Percentiles rank a stretch among this genome's conserved stretches.
phyloP scores from a whole-genome alignment of 2,797 vertebrate genomes.

The Melanitta fusca region DNA sequence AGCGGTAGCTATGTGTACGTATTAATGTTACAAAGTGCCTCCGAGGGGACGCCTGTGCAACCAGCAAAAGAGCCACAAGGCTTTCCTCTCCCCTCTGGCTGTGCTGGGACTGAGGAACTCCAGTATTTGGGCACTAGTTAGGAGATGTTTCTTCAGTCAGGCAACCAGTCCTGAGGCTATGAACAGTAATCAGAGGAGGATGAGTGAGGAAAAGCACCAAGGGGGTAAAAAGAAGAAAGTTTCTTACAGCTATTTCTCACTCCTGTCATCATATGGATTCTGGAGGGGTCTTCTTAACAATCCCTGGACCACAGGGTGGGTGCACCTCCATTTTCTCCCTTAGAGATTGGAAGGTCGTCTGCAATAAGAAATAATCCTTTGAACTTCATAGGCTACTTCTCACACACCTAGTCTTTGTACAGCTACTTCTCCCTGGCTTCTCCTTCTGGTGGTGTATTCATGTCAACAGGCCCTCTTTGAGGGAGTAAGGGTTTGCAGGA shows the following conservation, averaged over 20 bases:
- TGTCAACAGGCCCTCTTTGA: neutral
- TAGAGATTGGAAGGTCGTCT: neutral
- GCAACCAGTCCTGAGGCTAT: neutral
- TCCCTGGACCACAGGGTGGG: neutral
- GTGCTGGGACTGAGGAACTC: neutral
- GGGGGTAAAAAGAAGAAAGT: neutral
- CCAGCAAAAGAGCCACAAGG: conserved; percentile 55
- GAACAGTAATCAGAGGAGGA: neutral
- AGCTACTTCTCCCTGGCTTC: neutral
- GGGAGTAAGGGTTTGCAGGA: neutral
- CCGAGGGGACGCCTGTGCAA: neutral
- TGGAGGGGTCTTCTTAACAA: neutral
- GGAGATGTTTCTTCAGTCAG: neutral
- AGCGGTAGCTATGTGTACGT: neutral
- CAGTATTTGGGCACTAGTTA: neutral
- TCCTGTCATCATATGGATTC: neutral
- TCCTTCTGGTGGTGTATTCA: neutral
- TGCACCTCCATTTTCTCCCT: neutral
- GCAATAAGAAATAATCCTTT: neutral
- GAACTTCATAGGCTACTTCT: neutral
- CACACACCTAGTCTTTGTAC: neutral
- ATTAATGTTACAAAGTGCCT: conserved; percentile 50
- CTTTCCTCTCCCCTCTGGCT: neutral
- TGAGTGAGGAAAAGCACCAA: neutral
- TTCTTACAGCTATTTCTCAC: conserved; percentile 14